Base-by-base conservation (phyloP, 1,140 invertebrate genomes). In the Platorchestia sp. region DNA sequence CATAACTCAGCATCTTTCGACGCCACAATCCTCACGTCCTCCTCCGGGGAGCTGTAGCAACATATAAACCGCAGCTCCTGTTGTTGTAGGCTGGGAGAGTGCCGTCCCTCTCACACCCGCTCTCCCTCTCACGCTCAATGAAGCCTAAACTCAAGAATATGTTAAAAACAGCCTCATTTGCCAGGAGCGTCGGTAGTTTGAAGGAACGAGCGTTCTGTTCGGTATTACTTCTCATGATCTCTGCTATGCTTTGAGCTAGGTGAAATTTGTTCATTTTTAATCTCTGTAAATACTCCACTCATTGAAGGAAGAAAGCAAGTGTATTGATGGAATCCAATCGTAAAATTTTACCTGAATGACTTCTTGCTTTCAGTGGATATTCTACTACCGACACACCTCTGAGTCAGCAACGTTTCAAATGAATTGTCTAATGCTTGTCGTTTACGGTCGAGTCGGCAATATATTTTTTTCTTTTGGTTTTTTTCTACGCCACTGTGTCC, bases 1-100 rank as follows among this genome's bases (percentile, higher is more conserved):
- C 87, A 89, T 89, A 89, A 89, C 87, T 89, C 87, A 89, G 87
- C 7, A 89, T 89, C 87, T 89, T 44, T 89, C 87, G 43, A 44
- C 87, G 87, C 87, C 36, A 89, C 87, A 89, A 89, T 89, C 87
- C 87, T 89, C 36, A 14, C 87, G 87, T 42, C 87, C 43, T 89
- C 43, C 5, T 89, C 5, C 41, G 3, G 41, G n/a, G 87, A 89
- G 87, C 87, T 89, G 7, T 41, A 89, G 27, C 41, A 89, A 89
- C 87, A 89, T 89, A 89, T 89, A 89, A 89, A 89, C 87, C 87
- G 87, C 87, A 89, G 14, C n/a, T 41, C 14, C 87, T 89, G 87
- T 89, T 89, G 87, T 89, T 44, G 87, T 44, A 89, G 43, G 36
- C 87, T 89, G 27, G 1, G 59, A 36, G 59, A 19, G 59, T 75